phyloP scores from a whole-genome alignment of 1,140 invertebrate species.

The Myzus persicae region DNA sequence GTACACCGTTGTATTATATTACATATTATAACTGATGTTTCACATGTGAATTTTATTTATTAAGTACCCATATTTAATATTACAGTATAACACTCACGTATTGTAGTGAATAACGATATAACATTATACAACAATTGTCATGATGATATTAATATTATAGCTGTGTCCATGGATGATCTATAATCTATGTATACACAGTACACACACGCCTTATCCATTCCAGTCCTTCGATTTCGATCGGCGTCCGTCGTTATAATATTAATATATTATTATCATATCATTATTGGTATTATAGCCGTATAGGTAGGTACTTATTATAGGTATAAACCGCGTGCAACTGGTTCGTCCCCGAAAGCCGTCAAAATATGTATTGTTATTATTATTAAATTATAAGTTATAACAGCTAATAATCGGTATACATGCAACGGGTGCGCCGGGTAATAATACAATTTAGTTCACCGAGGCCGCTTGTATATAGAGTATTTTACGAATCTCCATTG shows the following conservation, averaged over 20 bases:
- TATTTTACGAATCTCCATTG: neutral
- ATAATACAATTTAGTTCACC: neutral
- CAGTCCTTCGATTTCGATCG: neutral
- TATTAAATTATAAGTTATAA: slow-evolving; percentile 17
- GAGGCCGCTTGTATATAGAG: neutral
- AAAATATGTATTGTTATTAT: neutral
- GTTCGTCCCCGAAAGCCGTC: neutral
- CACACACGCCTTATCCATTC: too few relatives aligned
- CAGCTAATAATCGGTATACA: neutral
- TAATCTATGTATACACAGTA: neutral
- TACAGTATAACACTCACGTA: neutral
- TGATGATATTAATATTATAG: neutral
- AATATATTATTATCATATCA: too few relatives aligned
- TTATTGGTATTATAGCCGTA: neutral
- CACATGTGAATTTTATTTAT: neutral
- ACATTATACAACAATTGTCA: neutral
- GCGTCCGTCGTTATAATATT: neutral
- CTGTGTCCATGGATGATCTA: neutral
- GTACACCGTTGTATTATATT: neutral
- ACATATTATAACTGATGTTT: too few relatives aligned
- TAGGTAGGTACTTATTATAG: neutral
- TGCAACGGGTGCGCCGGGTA: neutral
- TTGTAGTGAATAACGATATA: neutral
- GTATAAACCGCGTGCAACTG: neutral
- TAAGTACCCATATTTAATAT: neutral